A percentile compares a stretch with the other conserved stretches of the same genome.
Conservation (phyloP, 2,797 vertebrate species). For the Carapus acus region DNA sequence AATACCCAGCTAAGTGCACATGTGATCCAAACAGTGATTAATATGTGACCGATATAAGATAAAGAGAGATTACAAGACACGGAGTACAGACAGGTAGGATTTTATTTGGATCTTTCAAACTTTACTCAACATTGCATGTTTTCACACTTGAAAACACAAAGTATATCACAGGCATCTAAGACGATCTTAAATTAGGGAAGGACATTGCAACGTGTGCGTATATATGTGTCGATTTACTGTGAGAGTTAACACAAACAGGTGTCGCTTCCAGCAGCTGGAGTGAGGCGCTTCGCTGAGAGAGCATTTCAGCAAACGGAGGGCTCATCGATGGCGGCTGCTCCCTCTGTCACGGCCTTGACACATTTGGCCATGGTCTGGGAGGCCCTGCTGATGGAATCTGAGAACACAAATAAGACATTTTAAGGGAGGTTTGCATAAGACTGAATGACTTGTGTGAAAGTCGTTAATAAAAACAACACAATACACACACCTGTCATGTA, state of each 20-base stretch:
- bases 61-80: too few relatives aligned
- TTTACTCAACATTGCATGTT: slow-evolving; percentile 51
- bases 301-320: slow-evolving; percentile 90
- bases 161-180: slow-evolving; percentile 50
- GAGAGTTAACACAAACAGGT: too few relatives aligned
- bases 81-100: slow-evolving; percentile 33
- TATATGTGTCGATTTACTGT: too few relatives aligned
- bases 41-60: too few relatives aligned
- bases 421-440: too few relatives aligned
- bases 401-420: not conserved
- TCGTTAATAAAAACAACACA: too few relatives aligned
- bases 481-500: slow-evolving; percentile 87
- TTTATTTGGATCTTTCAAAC: slow-evolving; percentile 59
- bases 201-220: slow-evolving; percentile 9
- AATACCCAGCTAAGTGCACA: too few relatives aligned
- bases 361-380: slow-evolving; percentile 99
- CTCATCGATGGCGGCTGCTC: slow-evolving; percentile 88
- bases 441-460: too few relatives aligned
- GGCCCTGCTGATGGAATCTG: slow-evolving; percentile 94
- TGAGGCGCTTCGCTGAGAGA: too few relatives aligned
- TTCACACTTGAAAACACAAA: slow-evolving; percentile 21
- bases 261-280: too few relatives aligned
- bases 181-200: slow-evolving; percentile 59
- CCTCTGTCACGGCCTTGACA: slow-evolving; percentile 93
- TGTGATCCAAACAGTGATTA: too few relatives aligned